Percentiles rank a stretch among this genome's conserved stretches.
These are phyloP conservation scores for Drosophila prosaltans DNA, from an alignment of 1,140 invertebrate genomes.

Conservation along the genomic window DNA sequence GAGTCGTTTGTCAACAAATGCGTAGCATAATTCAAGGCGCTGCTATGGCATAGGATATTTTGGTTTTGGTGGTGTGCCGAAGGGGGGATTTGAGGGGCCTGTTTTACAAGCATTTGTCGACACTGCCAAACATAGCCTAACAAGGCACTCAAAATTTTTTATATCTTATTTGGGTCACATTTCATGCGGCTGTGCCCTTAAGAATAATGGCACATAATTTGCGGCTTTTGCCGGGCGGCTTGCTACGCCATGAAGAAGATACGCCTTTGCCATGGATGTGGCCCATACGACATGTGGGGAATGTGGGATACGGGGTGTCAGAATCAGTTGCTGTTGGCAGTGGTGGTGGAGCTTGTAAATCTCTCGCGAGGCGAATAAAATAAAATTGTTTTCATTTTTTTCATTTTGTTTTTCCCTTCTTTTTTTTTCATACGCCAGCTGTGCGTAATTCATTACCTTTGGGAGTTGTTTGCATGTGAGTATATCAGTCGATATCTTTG, in stretches of 20 bases:
- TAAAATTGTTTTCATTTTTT: constrained; percentile 75
- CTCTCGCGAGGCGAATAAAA: constrained; percentile 79
- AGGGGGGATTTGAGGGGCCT: constrained; percentile 10
- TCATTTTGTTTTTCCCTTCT: constrained; percentile 54
- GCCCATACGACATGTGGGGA: constrained; percentile 23
- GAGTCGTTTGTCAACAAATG: constrained; percentile 78
- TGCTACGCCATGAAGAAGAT: constrained; percentile 25
- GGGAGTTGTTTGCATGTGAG: constrained; percentile 64
- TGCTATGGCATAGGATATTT: constrained; percentile 14
- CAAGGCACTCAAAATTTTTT: constrained; percentile 74
- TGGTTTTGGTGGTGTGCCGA: not conserved
- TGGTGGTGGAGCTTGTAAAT: constrained; percentile 42
- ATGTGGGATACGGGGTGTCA: constrained; percentile 8
- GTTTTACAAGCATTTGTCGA: constrained; percentile 57
- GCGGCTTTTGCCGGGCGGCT: constrained; percentile 57
- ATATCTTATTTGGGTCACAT: constrained; percentile 81
- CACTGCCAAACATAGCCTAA: constrained; percentile 52
- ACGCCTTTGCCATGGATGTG: not conserved
- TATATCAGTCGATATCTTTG: constrained; percentile 47
- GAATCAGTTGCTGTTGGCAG: not conserved
- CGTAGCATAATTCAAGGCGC: constrained; percentile 68
- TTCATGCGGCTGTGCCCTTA: constrained; percentile 75
- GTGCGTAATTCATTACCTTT: constrained; percentile 67
- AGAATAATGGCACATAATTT: constrained; percentile 80
- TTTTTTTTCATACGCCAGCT: constrained; percentile 60